A percentile compares a stretch with the other conserved stretches of the same genome.
Evolutionary conservation across 1,140 invertebrate genomes (phyloP).

Genomic region (Heliothis subflexa): DNA sequence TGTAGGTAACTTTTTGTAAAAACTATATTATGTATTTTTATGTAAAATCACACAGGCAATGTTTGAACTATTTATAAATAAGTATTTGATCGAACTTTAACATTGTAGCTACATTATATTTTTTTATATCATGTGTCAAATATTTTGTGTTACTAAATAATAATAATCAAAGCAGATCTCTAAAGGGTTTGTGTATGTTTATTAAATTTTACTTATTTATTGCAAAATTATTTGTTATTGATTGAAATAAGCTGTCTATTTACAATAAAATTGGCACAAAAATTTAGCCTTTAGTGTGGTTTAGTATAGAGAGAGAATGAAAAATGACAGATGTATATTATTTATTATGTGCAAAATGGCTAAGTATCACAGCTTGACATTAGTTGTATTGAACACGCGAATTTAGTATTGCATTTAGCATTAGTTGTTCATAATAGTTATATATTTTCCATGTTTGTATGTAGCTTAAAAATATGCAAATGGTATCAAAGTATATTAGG

Average conservation of each 20-base stretch:
- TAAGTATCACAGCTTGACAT: not conserved
- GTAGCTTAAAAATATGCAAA: not conserved
- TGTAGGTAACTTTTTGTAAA: not conserved
- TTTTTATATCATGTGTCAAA: slow-evolving; percentile 4
- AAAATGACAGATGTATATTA: no score
- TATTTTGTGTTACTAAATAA: not conserved
- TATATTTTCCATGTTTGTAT: not conserved
- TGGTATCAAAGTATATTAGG: not conserved
- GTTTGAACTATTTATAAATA: not conserved
- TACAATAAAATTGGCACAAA: no score
- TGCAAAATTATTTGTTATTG: not conserved
- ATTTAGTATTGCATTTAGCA: slow-evolving; percentile 10
- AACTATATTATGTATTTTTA: not conserved
- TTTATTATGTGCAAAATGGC: not conserved
- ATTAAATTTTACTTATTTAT: not conserved
- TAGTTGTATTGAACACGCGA: not conserved
- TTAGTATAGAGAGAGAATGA: no score
- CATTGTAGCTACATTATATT: not conserved
- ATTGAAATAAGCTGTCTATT: not conserved
- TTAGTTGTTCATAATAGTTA: not conserved
- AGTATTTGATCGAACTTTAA: not conserved
- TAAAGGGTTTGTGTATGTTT: not conserved
- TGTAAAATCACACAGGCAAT: slow-evolving; percentile 6
- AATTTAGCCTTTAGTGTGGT: no score
- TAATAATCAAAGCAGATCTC: not conserved